Conservation (phyloP, 1,140 invertebrate species). For the Ooceraea biroi region DNA sequence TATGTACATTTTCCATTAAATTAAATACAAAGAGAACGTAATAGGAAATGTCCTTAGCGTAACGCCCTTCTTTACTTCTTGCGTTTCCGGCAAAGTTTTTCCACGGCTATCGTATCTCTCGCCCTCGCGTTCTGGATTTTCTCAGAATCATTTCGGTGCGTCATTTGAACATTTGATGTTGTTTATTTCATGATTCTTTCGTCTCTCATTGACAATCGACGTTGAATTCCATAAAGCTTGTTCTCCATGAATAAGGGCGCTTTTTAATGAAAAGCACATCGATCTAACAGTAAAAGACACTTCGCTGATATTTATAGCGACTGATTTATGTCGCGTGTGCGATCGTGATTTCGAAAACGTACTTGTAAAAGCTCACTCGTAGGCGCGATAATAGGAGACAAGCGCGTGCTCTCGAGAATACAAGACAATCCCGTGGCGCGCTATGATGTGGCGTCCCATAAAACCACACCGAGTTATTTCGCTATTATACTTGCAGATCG, state of each 20-base stretch:
- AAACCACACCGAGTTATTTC: slow-evolving; percentile 48
- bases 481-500: slow-evolving; percentile 39
- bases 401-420: slow-evolving; percentile 25
- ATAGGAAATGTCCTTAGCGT: not conserved
- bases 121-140: not conserved
- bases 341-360: not conserved
- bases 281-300: slow-evolving; percentile 24
- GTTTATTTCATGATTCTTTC: not conserved
- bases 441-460: not conserved
- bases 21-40: not conserved
- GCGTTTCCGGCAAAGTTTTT: not conserved
- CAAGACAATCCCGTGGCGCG: not conserved
- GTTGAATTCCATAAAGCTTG: not conserved
- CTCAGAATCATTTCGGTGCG: not conserved
- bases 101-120: not conserved
- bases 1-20: not conserved
- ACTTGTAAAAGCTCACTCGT: slow-evolving; percentile 5
- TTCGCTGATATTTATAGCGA: not conserved
- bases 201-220: not conserved
- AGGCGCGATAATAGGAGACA: not conserved
- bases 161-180: not conserved
- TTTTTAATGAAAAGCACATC: not conserved
- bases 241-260: not conserved
- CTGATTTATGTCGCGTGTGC: slow-evolving; percentile 6
- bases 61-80: not conserved